A percentile compares a stretch with the other conserved stretches of the same genome.
Conservation (phyloP, 2,113 vertebrate species). For the Cyprinodon variegatus region DNA sequence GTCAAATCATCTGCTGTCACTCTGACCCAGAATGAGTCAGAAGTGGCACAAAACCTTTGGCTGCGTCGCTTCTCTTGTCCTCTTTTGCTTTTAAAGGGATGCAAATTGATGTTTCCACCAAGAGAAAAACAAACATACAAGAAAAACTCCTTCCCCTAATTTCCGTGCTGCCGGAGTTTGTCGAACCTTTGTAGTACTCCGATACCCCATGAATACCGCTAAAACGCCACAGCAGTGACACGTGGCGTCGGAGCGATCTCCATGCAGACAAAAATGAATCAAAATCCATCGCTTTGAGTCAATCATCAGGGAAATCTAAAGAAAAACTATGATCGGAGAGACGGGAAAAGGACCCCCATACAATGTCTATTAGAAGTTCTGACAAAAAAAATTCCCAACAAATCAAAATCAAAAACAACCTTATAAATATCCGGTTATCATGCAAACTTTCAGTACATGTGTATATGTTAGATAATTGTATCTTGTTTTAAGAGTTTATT, state of each 20-base stretch:
- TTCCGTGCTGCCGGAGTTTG: background rate
- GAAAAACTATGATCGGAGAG: too few relatives aligned
- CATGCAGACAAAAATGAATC: constrained; percentile 28
- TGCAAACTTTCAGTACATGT: too few relatives aligned
- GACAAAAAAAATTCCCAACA: too few relatives aligned
- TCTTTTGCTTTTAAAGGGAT: constrained; percentile 25
- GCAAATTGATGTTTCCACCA: constrained; percentile 33
- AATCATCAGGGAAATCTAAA: too few relatives aligned
- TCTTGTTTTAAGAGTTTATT: too few relatives aligned
- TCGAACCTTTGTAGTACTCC: constrained; percentile 12
- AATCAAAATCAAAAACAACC: too few relatives aligned
- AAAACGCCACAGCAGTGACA: constrained; percentile 36
- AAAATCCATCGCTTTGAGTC: constrained; percentile 26
- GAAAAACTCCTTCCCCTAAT: background rate
- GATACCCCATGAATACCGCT: constrained; percentile 8
- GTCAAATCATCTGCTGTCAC: constrained; percentile 54
- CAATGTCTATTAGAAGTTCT: too few relatives aligned
- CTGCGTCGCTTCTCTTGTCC: constrained; percentile 15
- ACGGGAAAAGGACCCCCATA: too few relatives aligned
- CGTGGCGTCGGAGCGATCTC: constrained; percentile 3
- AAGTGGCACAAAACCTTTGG: constrained; percentile 41
- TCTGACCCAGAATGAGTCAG: constrained; percentile 56
- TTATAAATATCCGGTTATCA: too few relatives aligned
- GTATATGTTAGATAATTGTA: too few relatives aligned
- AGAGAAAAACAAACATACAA: background rate